Conservation (phyloP, 2,797 vertebrate species). For the Phataginus tricuspis region DNA sequence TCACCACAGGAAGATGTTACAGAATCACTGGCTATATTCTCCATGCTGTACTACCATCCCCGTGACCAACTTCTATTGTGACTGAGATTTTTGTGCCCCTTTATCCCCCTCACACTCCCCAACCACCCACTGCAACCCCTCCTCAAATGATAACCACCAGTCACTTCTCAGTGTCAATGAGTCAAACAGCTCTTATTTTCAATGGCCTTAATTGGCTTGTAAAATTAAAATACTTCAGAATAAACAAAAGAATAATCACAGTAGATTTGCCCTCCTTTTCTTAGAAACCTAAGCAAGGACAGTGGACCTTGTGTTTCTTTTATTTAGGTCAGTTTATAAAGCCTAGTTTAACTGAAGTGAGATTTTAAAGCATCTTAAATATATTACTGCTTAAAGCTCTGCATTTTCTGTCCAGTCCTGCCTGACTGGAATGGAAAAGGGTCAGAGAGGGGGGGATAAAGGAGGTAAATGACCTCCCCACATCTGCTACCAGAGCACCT, state of each 20-base stretch:
- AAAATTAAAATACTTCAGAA: background rate
- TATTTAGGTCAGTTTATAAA: background rate
- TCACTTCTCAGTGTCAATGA: too few species aligned
- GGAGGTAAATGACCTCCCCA: background rate
- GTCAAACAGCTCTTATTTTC: background rate
- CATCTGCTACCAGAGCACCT: background rate
- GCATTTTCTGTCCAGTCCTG: background rate
- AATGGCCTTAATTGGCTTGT: background rate
- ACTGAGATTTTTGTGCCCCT: too few species aligned
- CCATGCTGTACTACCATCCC: too few species aligned
- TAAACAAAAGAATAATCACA: constrained; percentile 31
- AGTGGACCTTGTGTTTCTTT: background rate
- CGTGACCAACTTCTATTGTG: too few species aligned
- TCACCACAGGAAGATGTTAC: too few species aligned
- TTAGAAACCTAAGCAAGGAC: background rate
- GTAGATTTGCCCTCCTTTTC: background rate
- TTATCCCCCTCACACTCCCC: too few species aligned
- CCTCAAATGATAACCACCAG: too few species aligned
- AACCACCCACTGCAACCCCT: too few species aligned
- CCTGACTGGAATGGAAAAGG: background rate
- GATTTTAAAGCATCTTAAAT: background rate
- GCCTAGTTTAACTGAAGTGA: background rate
- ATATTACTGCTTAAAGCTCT: background rate
- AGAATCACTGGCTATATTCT: too few species aligned
- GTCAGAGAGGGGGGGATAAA: background rate